Base-by-base conservation (phyloP, 2,888 invertebrate genomes). In the Pammene fasciana region DNA sequence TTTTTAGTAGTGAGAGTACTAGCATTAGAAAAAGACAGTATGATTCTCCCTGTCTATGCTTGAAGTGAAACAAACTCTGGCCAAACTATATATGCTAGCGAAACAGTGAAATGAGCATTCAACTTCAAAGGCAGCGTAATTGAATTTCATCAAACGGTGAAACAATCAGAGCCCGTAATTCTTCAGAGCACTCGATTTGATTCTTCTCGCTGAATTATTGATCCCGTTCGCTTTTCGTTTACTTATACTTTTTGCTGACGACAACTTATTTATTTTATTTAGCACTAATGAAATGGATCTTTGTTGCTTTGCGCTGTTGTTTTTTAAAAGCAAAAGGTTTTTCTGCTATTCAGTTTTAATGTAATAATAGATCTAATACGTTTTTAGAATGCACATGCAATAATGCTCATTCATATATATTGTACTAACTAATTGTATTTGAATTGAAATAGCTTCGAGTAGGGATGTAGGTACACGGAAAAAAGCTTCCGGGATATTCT, bases 161-260 rank as follows among this genome's bases (percentile, higher is more conserved):
- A 62, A 68, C 62, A 62, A 62, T 68, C 18, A 48, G 45, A 38
- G 38, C 16, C 16, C 41, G 62, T 61, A 56, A 62, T 67, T 45
- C 56, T 56, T 16, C 8, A 38, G 55, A 46, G 60, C 60, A 54
- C 54, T 67, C 46, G 54, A 60, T 60, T 60, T 54, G 38, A 67
- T 60, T 59, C 52, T 60, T 59, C 52, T 46, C 38, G 26, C 52
- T 61, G 45, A 55, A 61, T 54, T 67, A 61, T 67, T 45, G 18
- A 18, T 55, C 54, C 38, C 52, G 18, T 52, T 46, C 45, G 18
- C 45, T 14, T 59, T 46, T 3, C 16, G 14, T 52, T 41, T 65
- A 18, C 10, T 38, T 56, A 16, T n/a, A 65, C 16, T 38, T 55
- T 55, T 55, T 41, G 26, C 41, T 56, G 38, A 26, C 41, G 11